Conservation (phyloP, 2,113 vertebrate species). For the Varanus komodoensis region DNA sequence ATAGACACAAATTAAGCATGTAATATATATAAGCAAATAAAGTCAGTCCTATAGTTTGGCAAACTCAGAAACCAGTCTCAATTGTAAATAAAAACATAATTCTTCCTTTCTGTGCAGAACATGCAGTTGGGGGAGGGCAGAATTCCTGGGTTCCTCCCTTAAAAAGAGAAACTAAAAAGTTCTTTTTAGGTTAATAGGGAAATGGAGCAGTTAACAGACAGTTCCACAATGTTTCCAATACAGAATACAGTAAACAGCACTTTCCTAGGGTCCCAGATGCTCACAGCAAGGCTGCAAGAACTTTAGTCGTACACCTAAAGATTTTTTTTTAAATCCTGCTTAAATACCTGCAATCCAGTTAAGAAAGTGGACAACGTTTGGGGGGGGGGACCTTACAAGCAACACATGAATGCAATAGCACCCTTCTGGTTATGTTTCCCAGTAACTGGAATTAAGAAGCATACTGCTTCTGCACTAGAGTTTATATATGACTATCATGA, state of each 20-base stretch:
- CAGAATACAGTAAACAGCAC: not conserved
- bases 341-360: not conserved
- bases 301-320: not conserved
- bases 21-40: not conserved
- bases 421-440: not conserved
- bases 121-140: not conserved
- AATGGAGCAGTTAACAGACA: not conserved
- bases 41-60: not conserved
- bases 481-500: not conserved
- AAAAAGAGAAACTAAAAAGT: not conserved
- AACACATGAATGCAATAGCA: not conserved
- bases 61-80: not conserved
- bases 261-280: not conserved
- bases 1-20: constrained; percentile 12
- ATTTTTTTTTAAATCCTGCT: not conserved
- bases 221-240: not conserved
- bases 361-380: not conserved
- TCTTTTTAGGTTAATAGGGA: not conserved
- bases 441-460: not conserved
- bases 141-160: too few relatives aligned
- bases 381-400: not conserved
- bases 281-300: not conserved
- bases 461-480: not conserved
- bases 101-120: not conserved
- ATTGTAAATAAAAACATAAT: not conserved